Base-by-base conservation (phyloP, 2,113 vertebrate species). In the Siniperca knerii region DNA sequence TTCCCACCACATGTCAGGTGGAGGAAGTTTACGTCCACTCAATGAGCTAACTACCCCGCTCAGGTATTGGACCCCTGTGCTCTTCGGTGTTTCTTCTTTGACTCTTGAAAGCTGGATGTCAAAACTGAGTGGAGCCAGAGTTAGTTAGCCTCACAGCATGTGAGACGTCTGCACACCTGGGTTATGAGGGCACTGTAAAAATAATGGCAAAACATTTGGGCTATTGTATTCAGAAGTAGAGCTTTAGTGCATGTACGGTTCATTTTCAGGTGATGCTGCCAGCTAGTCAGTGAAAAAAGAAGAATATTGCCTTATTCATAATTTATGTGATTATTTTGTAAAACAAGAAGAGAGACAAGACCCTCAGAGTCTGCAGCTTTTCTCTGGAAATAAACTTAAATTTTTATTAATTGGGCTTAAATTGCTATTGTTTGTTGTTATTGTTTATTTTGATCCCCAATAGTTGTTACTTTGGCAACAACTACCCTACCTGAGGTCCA, bases 11-110 rank as follows among this genome's bases (percentile, higher is more conserved):
- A 81, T 82, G 77, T 90, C 90, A 90, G 87, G 79, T 86, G 82
- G 69, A 75, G 86, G 66, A 90, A 83, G 84, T 93, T 92, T 92
- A 90, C 87, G 88, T 91, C 89, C 83, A 42, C 69, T 92, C 83
- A 79, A 4, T 87, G 87, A 79, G 80, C 77, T 66, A 55, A 88
- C 81, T 61, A 46, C 46, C 54, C 64, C 4, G 21, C 77, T 87
- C 90, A 89, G 89, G 85, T 90, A 84, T 89, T 88, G 83, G 87
- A 82, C 89, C 85, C 75, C 29, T 21, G 13, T 80, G 68, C 52
- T 88, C 82, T 87, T 70, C 76, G 25, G 12, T 61, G 37, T 74
- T 89, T 86, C 71, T 79, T 82, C 79, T 87, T 25, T 46, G n/a
- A 75, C 37, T 86, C 84, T 82, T 87, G 61, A 89, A 87, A 86